Percentiles rank a stretch among this genome's conserved stretches.
phyloP scores from a whole-genome alignment of 2,797 vertebrate species.

The Pipistrellus kuhlii region DNA sequence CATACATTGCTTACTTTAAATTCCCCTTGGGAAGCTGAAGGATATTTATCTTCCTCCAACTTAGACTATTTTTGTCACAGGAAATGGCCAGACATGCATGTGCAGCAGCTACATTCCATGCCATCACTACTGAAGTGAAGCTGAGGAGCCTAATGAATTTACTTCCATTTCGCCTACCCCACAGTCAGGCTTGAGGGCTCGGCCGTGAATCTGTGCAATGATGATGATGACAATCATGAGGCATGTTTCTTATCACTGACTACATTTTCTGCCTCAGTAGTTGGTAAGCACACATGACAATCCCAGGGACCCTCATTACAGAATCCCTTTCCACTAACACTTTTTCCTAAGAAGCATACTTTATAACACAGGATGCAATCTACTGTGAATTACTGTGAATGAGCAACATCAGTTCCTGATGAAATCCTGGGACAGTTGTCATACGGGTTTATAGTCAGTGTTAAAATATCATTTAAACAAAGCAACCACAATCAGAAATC shows the following conservation, averaged over 20 bases:
- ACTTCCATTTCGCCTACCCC: constrained; percentile 2
- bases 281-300: background rate
- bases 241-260: constrained; percentile 9
- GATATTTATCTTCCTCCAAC: constrained; percentile 13
- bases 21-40: background rate
- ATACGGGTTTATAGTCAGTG: background rate
- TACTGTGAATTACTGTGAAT: background rate
- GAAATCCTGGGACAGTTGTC: background rate
- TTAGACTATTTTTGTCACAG: constrained; percentile 22
- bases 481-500: background rate
- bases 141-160: constrained; percentile 35
- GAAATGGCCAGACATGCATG: background rate
- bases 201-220: constrained; percentile 1
- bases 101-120: background rate
- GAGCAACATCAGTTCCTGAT: background rate
- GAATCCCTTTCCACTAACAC: background rate
- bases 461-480: constrained; percentile 47
- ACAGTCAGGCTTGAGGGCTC: constrained; percentile 31
- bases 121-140: constrained; percentile 39
- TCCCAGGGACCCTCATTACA: background rate
- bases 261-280: constrained; percentile 26
- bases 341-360: background rate
- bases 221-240: background rate
- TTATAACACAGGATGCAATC: background rate
- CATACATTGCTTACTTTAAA: background rate